These are phyloP conservation scores for Henicopernis longicauda DNA, from an alignment of 2,113 vertebrate species.

Conservation along the genomic window DNA sequence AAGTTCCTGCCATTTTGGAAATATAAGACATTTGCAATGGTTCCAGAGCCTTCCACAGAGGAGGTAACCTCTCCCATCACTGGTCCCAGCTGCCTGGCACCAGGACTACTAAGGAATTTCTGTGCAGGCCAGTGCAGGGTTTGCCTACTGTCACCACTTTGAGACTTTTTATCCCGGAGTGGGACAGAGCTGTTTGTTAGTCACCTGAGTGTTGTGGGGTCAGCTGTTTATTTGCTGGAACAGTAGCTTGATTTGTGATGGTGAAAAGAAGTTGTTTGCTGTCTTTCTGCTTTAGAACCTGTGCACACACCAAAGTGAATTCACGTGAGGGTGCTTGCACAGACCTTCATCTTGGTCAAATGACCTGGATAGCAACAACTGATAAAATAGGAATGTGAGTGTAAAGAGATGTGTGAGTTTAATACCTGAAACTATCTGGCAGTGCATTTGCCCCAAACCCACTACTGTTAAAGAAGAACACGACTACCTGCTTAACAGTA, in stretches of 20 bases:
- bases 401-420: neutral
- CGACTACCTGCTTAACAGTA: neutral
- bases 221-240: neutral
- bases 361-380: neutral
- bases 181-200: neutral
- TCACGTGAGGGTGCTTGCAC: neutral
- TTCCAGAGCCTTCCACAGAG: neutral
- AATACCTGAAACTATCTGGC: neutral
- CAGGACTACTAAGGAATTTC: neutral
- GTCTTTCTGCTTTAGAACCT: neutral
- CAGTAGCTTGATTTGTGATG: neutral
- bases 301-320: neutral
- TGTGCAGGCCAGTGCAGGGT: neutral
- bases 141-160: neutral
- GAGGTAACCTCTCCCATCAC: neutral
- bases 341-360: neutral
- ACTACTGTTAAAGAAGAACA: neutral
- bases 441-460: neutral
- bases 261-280: neutral
- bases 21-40: neutral
- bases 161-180: neutral
- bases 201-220: neutral
- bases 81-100: neutral
- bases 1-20: neutral
- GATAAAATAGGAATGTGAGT: neutral